A percentile compares a stretch with the other conserved stretches of the same genome.
phyloP scores from a whole-genome alignment of 1,140 invertebrate species.

The Solenopsis fugax region DNA sequence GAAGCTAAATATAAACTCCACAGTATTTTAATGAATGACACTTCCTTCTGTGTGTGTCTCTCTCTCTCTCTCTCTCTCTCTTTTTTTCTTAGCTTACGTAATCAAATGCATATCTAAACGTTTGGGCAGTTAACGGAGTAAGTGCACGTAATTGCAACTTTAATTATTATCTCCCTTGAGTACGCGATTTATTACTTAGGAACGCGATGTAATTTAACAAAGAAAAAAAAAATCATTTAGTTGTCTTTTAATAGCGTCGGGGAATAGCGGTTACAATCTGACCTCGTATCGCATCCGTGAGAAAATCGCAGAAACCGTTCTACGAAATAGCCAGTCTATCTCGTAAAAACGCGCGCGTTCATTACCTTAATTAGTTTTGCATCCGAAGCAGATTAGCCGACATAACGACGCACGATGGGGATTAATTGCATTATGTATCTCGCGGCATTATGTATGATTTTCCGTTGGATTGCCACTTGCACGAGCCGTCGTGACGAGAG shows the following conservation, averaged over 20 bases:
- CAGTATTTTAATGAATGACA: not conserved
- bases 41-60: not conserved
- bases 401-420: slow-evolving; percentile 52
- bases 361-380: slow-evolving; percentile 71
- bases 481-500: slow-evolving; percentile 61
- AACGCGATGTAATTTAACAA: slow-evolving; percentile 14
- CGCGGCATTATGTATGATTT: slow-evolving; percentile 59
- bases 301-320: slow-evolving; percentile 59
- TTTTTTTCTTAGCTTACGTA: not conserved
- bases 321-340: slow-evolving; percentile 32
- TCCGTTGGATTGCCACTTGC: slow-evolving; percentile 61
- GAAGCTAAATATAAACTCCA: not conserved
- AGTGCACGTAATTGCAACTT: slow-evolving; percentile 12
- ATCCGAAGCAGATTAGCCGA: slow-evolving; percentile 55
- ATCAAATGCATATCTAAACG: slow-evolving; percentile 43
- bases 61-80: not conserved
- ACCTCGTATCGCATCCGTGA: slow-evolving; percentile 67
- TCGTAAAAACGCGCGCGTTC: slow-evolving; percentile 43
- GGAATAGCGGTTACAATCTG: slow-evolving; percentile 56
- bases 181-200: slow-evolving; percentile 36
- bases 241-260: slow-evolving; percentile 52
- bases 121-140: slow-evolving; percentile 27
- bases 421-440: slow-evolving; percentile 71
- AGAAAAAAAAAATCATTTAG: slow-evolving; percentile 51
- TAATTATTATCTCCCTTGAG: slow-evolving; percentile 27